A percentile compares a stretch with the other conserved stretches of the same genome.
These are phyloP conservation scores for Drosophila macrothrix DNA, from an alignment of 2,888 invertebrate species.

Conservation along the genomic window DNA sequence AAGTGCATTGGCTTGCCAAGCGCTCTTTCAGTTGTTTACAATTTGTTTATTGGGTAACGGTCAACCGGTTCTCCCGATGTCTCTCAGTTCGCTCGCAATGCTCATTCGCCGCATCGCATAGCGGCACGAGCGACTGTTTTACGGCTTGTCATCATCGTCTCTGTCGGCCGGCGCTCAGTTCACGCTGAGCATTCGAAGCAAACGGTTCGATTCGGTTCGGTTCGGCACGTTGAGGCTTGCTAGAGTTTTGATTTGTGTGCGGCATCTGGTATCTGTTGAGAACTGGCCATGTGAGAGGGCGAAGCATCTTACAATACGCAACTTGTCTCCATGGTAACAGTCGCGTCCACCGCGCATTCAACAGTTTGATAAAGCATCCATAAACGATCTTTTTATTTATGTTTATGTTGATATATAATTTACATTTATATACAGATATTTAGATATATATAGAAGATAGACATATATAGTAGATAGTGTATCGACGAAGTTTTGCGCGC, in stretches of 20 bases:
- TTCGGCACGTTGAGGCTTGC: conserved; percentile 15
- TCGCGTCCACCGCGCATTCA: conserved; percentile 29
- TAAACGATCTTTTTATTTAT: conserved; percentile 39
- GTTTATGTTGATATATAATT: conserved; percentile 1
- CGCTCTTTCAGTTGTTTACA: not conserved
- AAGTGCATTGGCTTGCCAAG: not conserved
- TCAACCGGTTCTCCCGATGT: conserved; percentile 56
- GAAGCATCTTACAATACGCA: conserved; percentile 39
- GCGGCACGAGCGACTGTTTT: conserved; percentile 5
- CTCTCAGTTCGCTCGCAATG: conserved; percentile 33
- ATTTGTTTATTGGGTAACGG: conserved; percentile 49
- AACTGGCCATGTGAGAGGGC: conserved; percentile 63
- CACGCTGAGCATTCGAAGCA: conserved; percentile 58
- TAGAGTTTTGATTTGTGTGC: conserved; percentile 25
- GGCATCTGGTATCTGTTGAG: conserved; percentile 31
- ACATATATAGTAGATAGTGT: conserved; percentile 21
- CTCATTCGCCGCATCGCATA: conserved; percentile 31
- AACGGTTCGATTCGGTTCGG: conserved; percentile 38
- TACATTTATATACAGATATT: not conserved
- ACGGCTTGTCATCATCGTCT: conserved; percentile 8
- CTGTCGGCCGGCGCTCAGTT: conserved; percentile 50
- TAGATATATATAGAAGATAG: not conserved
- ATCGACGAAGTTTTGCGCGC: conserved; percentile 24
- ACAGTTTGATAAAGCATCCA: conserved; percentile 45
- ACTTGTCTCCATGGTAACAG: conserved; percentile 34